Base-by-base conservation (phyloP, 64 coral and sea anemone species). In the Actinia tenebrosa region DNA sequence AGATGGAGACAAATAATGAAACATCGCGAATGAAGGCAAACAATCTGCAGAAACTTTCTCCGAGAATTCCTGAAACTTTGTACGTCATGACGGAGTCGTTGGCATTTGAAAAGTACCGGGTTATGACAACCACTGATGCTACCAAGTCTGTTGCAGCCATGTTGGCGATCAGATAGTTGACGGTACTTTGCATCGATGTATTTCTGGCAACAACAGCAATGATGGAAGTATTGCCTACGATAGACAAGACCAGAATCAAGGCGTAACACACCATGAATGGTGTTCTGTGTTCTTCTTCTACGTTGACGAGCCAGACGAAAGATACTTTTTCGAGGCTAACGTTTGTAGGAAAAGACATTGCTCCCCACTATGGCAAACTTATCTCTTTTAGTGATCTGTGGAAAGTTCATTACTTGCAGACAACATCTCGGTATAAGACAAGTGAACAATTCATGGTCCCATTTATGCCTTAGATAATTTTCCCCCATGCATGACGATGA, bases 111-210 rank as follows among this genome's bases (percentile, higher is more conserved):
- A 85, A 78, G 64, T 71, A 78, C n/a, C 50, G 72, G 14, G 82
- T 82, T 17, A 92, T 20, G 9, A 62, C 54, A 84, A 92, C 88
- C 19, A 84, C 53, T 43, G 87, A 83, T 4, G 88, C 23, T 1
- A 91, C 0, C 11, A 95, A 56, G 30, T 95, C 93, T 22, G 93
- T 86, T 14, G 71, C 69, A 8, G 93, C 68, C 93, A 95, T 91
- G 86, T 95, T 95, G 19, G 93, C 86, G 20, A 95, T 91, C 14
- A 95, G 86, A 47, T 83, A 84, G 37, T 95, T 95, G 3, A 85
- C 91, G 6, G 86, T 78, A 4, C 69, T 84, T 69, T 84, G 68
- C 93, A 95, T 82, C 69, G 88, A 88, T 23, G 86, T 89, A 18
- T 84, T 91, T 7, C 45, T 85, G 3, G 44, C 43, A 10, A 95